phyloP scores from a whole-genome alignment of 2,113 vertebrate genomes.

The Accipiter virgatus region DNA sequence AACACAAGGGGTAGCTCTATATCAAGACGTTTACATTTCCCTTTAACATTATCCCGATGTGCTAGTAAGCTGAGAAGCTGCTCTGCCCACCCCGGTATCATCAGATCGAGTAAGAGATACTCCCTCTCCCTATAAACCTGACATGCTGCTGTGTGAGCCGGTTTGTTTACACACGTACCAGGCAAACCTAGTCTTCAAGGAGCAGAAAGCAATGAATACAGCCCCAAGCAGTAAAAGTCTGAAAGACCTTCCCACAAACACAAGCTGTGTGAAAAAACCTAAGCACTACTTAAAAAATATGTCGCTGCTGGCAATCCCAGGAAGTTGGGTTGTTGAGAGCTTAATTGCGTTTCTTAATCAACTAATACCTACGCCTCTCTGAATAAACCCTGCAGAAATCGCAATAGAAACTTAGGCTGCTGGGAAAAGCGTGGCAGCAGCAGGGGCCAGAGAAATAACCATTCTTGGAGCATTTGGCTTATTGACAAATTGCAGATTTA shows the following conservation, averaged over 20 bases:
- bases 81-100: not conserved
- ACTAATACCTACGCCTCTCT: not conserved
- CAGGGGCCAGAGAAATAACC: not conserved
- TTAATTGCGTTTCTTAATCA: conserved; percentile 47
- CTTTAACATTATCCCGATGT: not conserved
- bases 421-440: not conserved
- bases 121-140: not conserved
- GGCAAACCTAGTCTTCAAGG: not conserved
- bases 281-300: not conserved
- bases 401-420: not conserved
- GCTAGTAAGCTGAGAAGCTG: conserved; percentile 20
- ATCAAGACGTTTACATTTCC: not conserved
- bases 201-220: fast-evolving
- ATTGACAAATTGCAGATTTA: not conserved
- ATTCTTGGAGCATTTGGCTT: not conserved
- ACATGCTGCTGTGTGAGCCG: not conserved
- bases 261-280: not conserved
- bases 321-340: not conserved
- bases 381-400: not conserved
- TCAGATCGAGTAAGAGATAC: conserved; percentile 11
- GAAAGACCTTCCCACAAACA: not conserved
- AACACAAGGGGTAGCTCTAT: not conserved
- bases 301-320: not conserved
- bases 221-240: not conserved
- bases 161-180: not conserved